A percentile compares a stretch with the other conserved stretches of the same genome.
Conservation (phyloP, 2,113 vertebrate genomes). For the Ondatra zibethicus region DNA sequence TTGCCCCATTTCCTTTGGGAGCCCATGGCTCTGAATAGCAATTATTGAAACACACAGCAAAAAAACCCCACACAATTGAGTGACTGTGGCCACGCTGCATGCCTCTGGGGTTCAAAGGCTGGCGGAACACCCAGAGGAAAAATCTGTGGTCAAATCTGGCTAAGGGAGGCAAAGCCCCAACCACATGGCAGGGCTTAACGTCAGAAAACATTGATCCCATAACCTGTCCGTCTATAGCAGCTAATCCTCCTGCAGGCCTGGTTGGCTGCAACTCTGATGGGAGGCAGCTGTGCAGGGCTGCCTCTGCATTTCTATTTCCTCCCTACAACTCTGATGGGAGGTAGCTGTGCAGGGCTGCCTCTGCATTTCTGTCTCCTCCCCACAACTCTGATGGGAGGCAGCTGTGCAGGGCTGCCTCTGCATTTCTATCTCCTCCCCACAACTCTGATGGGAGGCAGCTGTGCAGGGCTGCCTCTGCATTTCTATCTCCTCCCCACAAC, state of each 20-base stretch:
- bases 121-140: constrained; percentile 40
- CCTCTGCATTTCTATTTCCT: constrained; percentile 16
- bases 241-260: constrained; percentile 60
- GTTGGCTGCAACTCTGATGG: constrained; percentile 35
- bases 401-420: constrained; percentile 54
- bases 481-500: not conserved
- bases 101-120: not conserved
- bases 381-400: constrained; percentile 57
- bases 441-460: constrained; percentile 63
- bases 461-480: constrained; percentile 33
- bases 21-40: not conserved
- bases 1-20: not conserved
- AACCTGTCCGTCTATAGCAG: constrained; percentile 41
- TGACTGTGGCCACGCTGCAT: not conserved
- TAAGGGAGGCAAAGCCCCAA: constrained; percentile 47
- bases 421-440: not conserved
- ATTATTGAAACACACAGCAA: constrained; percentile 8
- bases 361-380: not conserved
- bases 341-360: constrained; percentile 61
- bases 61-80: constrained; percentile 21
- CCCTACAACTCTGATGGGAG: constrained; percentile 36
- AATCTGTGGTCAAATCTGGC: constrained; percentile 56
- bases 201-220: constrained; percentile 65
- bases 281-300: constrained; percentile 60
- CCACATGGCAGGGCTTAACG: constrained; percentile 28